phyloP scores from a whole-genome alignment of 2,113 vertebrate genomes.

The Cranoglanis bouderius region DNA sequence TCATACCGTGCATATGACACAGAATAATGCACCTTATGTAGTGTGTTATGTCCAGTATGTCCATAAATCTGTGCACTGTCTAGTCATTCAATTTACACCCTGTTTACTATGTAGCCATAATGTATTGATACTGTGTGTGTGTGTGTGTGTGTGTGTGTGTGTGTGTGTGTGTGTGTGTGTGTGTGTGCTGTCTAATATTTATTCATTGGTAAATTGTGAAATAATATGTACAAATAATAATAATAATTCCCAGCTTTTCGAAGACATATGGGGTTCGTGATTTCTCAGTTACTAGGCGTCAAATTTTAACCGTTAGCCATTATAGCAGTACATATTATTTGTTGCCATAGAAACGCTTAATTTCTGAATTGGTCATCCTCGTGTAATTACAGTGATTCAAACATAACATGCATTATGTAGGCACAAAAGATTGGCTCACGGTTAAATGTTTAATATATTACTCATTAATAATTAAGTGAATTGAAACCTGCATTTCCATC shows the following conservation, averaged over 20 bases:
- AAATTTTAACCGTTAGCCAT: background rate
- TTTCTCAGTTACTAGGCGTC: background rate
- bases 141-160: slow-evolving; percentile 11
- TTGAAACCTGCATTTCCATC: background rate
- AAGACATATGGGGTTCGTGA: background rate
- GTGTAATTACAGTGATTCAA: background rate
- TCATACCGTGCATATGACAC: background rate
- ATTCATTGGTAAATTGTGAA: background rate
- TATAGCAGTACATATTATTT: background rate
- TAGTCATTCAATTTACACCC: background rate
- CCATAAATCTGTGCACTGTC: background rate
- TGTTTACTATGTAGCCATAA: background rate
- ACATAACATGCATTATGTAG: background rate
- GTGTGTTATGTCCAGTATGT: background rate
- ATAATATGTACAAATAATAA: background rate
- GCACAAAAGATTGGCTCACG: background rate
- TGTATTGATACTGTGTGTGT: background rate
- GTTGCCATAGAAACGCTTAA: background rate
- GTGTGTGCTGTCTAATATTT: background rate
- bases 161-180: slow-evolving; percentile 1
- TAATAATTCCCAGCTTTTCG: background rate
- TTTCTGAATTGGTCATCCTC: background rate
- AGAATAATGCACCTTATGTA: background rate
- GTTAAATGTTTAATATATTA: background rate
- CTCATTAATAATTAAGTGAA: background rate